Percentiles rank a stretch among this genome's conserved stretches.
phyloP scores from a whole-genome alignment of 2,888 invertebrate species.

The Dynastes tityus region DNA sequence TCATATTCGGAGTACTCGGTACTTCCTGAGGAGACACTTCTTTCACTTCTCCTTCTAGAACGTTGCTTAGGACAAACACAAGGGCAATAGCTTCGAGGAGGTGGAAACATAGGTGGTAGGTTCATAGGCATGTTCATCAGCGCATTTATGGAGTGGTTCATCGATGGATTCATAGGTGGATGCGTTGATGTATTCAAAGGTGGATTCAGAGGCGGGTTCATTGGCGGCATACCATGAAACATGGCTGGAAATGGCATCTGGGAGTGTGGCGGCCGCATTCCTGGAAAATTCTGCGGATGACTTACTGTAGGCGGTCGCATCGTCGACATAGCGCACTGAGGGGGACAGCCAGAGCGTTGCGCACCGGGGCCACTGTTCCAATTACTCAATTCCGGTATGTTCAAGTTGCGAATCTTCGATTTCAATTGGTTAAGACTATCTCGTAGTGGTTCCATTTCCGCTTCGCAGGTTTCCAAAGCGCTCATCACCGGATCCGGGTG shows the following conservation, averaged over 20 bases:
- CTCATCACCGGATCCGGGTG: conserved; percentile 54
- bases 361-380: neutral
- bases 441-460: conserved; percentile 58
- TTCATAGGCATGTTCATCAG: neutral
- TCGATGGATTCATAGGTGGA: neutral
- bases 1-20: conserved; percentile 23
- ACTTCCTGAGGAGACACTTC: conserved; percentile 14
- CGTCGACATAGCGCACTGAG: neutral
- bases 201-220: neutral
- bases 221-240: conserved; percentile 9
- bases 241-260: conserved; percentile 27
- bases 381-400: conserved; percentile 56
- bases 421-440: conserved; percentile 55
- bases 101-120: too few species aligned
- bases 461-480: conserved; percentile 58
- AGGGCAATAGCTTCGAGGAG: neutral
- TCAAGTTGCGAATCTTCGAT: conserved; percentile 56
- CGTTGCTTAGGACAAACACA: neutral
- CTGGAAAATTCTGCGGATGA: neutral
- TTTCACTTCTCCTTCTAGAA: conserved; percentile 10
- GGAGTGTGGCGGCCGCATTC: neutral
- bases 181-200: too few species aligned
- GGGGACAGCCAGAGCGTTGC: neutral
- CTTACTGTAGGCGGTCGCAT: neutral
- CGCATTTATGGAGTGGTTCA: neutral